phyloP scores from a whole-genome alignment of 2,797 vertebrate genomes.

The Stomatorhinus walkeri region DNA sequence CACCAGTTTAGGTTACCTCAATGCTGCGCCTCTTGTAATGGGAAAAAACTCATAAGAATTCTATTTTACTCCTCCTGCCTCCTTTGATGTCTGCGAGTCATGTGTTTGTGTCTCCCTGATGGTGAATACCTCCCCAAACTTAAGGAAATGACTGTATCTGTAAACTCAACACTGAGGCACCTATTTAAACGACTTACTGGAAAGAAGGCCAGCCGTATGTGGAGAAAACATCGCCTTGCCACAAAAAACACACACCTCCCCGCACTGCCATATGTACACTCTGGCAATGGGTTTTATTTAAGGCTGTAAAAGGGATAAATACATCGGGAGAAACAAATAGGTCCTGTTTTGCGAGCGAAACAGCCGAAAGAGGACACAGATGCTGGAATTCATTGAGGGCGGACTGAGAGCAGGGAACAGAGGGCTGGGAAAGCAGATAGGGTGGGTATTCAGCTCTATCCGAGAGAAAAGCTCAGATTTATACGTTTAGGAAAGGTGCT shows the following conservation, averaged over 20 bases:
- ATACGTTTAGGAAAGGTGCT: neutral
- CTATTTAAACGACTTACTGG: constrained; percentile 35
- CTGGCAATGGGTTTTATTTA: constrained; percentile 18
- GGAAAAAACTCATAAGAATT: neutral
- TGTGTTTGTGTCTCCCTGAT: constrained; percentile 40
- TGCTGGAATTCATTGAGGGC: neutral
- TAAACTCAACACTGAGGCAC: constrained; percentile 37
- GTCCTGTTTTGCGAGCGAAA: neutral
- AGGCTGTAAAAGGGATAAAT: constrained; percentile 19
- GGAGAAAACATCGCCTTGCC: neutral
- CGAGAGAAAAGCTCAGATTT: too few species aligned
- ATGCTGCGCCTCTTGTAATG: neutral
- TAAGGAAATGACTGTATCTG: constrained; percentile 45
- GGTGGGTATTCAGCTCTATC: too few species aligned
- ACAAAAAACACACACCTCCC: constrained; percentile 29
- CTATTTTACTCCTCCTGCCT: neutral
- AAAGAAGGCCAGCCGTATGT: neutral
- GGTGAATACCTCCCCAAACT: constrained; percentile 36
- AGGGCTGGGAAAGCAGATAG: too few species aligned
- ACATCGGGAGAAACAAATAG: neutral
- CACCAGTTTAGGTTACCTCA: neutral
- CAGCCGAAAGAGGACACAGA: constrained; percentile 13
- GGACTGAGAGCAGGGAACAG: neutral
- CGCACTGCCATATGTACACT: constrained; percentile 10
- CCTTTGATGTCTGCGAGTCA: constrained; percentile 35